Evolutionary conservation across 2,797 vertebrate species (phyloP).

Genomic region (Coluber constrictor): DNA sequence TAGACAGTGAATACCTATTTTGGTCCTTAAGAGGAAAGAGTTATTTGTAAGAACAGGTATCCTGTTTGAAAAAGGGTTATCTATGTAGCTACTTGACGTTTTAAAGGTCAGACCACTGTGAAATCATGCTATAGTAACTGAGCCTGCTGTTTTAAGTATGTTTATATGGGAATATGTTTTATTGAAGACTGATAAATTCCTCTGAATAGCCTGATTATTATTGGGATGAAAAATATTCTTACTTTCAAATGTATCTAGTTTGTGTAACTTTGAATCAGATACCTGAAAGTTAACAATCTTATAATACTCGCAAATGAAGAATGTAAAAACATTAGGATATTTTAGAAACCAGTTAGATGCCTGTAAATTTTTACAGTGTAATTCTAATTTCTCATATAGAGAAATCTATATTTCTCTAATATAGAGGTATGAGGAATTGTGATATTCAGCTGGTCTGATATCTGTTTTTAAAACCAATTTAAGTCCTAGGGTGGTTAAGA

Average conservation of each 20-base stretch:
- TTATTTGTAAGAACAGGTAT: not conserved
- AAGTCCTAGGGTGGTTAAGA: slow-evolving; percentile 27
- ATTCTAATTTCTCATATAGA: not conserved
- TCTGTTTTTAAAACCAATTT: not conserved
- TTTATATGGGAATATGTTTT: not conserved
- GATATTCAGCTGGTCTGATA: slow-evolving; percentile 28
- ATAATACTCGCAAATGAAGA: slow-evolving; percentile 11
- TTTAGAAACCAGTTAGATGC: slow-evolving; percentile 32
- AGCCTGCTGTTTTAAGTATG: not conserved
- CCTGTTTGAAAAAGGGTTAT: not conserved
- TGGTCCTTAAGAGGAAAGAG: not conserved
- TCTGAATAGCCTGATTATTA: not conserved
- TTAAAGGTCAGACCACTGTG: slow-evolving; percentile 16
- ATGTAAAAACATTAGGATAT: not conserved
- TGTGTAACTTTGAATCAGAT: slow-evolving; percentile 69
- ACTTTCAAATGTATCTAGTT: slow-evolving; percentile 57
- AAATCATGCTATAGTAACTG: not conserved
- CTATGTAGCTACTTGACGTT: slow-evolving; percentile 22
- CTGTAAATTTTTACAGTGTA: slow-evolving; percentile 34
- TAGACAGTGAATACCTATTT: not conserved
- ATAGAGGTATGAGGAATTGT: slow-evolving; percentile 22
- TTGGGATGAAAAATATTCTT: slow-evolving; percentile 36
- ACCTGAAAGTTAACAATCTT: slow-evolving; percentile 54
- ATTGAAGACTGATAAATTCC: not conserved
- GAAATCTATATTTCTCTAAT: not conserved